Conservation (phyloP, 2,113 vertebrate genomes). For the Hucho hucho region DNA sequence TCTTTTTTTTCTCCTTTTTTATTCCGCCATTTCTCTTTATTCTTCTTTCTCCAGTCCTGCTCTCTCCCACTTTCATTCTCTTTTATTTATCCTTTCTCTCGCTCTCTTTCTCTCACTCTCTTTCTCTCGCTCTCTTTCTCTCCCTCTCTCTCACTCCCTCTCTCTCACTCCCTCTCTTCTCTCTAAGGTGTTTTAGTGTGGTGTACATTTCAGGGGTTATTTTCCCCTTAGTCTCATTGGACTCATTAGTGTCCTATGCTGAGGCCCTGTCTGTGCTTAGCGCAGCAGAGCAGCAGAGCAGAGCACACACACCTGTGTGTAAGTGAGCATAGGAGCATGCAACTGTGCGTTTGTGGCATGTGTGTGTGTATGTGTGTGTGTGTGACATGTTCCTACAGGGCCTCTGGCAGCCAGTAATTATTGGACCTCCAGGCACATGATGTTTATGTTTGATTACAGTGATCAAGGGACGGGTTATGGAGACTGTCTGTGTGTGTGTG, state of each 20-base stretch:
- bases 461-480: constrained; percentile 66
- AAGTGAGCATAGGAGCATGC: too few species aligned
- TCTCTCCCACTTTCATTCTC: constrained; percentile 16
- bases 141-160: not conserved
- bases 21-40: not conserved
- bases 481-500: constrained; percentile 42
- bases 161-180: constrained; percentile 11
- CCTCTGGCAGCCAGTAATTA: constrained; percentile 59
- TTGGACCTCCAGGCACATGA: constrained; percentile 59
- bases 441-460: constrained; percentile 67
- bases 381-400: constrained; percentile 5
- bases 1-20: not conserved
- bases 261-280: constrained; percentile 53
- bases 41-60: constrained; percentile 9
- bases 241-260: constrained; percentile 72
- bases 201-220: constrained; percentile 59
- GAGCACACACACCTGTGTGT: constrained; percentile 8
- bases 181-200: constrained; percentile 59
- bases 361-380: not conserved
- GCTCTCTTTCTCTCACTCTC: not conserved
- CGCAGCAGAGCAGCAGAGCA: constrained; percentile 23
- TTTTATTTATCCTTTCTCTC: not conserved
- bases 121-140: not conserved
- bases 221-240: constrained; percentile 67
- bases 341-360: not conserved